Base-by-base conservation (phyloP, 2,113 vertebrate genomes). In the Myrmecophaga tridactyla region DNA sequence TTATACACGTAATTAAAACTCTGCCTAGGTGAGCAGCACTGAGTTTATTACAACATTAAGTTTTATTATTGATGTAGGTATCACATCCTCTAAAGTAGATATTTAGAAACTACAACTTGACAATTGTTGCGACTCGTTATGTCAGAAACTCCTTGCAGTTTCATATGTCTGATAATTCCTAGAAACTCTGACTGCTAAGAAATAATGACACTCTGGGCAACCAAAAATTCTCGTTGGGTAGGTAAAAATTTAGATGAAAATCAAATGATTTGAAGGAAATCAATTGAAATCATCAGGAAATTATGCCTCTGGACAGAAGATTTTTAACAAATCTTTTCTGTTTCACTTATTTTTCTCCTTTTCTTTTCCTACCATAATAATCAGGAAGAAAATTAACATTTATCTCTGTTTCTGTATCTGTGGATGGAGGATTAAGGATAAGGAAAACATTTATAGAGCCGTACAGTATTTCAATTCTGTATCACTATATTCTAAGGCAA, bases 1-100 rank as follows among this genome's bases (percentile, higher is more conserved):
- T 92, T 96, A 48, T 76, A 80, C 77, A 84, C 53, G 65, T 89
- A 91, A 90, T 95, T 93, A 90, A 94, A 89, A 80, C 67, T 76
- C 34, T 86, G 31, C 60, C 77, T 43, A 41, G 36, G 20, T 25
- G 31, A 86, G 78, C 53, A 63, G 41, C 58, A 86, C 72, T 51
- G 9, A 53, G 27, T 51, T 92, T 93, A 43, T 76, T 86, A 78
- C 18, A 80, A 48, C 53, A 39, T 81, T 81, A 63, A 77, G 67
- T 65, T 92, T 89, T 94, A 39, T 75, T 76, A 86, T 94, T 96
- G 69, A 89, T 58, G 65, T 86, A 63, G 7, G 12, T 70, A 25
- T 82, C 88, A 14, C 43, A 53, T 83, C 75, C 39, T 90, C 43
- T 58, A 88, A 89, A 90, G 56, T n/a, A n/a, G 14, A 36, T 60